Conservation (phyloP, 2,888 invertebrate species). For the Orgyia antiqua region DNA sequence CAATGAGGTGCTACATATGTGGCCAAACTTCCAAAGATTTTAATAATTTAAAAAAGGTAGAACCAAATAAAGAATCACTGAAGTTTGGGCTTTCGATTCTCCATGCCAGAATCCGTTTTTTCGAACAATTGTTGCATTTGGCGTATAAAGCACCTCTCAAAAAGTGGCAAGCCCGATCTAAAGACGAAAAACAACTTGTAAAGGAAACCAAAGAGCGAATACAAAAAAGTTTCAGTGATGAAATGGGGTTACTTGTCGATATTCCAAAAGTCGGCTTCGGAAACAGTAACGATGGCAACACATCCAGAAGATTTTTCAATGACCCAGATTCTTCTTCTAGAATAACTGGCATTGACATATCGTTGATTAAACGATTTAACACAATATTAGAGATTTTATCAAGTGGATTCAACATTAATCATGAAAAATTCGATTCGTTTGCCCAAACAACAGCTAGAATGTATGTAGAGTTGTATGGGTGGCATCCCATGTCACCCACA, state of each 20-base stretch:
- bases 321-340: slow-evolving; percentile 2
- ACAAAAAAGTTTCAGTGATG: slow-evolving; percentile 2
- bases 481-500: slow-evolving; percentile 6
- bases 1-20: slow-evolving; percentile 12
- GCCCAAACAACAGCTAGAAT: slow-evolving; percentile 1
- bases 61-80: slow-evolving; percentile 1
- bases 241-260: slow-evolving; percentile 7
- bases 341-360: slow-evolving; percentile 4
- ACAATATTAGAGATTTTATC: slow-evolving; percentile 5
- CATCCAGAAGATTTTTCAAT: slow-evolving; percentile 5
- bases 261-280: slow-evolving; percentile 3
- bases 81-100: slow-evolving; percentile 27
- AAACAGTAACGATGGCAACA: slow-evolving; percentile 4
- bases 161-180: slow-evolving; percentile 1
- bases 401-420: slow-evolving; percentile 3
- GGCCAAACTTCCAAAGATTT: slow-evolving; percentile 12
- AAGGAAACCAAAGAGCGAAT: slow-evolving; percentile 3
- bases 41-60: slow-evolving; percentile 3
- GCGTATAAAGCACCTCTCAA: slow-evolving; percentile 6
- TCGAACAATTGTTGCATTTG: slow-evolving; percentile 17
- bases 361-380: slow-evolving; percentile 2
- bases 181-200: slow-evolving; percentile 2
- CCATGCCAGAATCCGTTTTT: too few species aligned
- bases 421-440: slow-evolving; percentile 2
- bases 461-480: slow-evolving; percentile 4